Evolutionary conservation across 2,797 vertebrate species (phyloP), one percentile per base, ranked within the genome.

Genomic region (Centroberyx gerrardi): DNA sequence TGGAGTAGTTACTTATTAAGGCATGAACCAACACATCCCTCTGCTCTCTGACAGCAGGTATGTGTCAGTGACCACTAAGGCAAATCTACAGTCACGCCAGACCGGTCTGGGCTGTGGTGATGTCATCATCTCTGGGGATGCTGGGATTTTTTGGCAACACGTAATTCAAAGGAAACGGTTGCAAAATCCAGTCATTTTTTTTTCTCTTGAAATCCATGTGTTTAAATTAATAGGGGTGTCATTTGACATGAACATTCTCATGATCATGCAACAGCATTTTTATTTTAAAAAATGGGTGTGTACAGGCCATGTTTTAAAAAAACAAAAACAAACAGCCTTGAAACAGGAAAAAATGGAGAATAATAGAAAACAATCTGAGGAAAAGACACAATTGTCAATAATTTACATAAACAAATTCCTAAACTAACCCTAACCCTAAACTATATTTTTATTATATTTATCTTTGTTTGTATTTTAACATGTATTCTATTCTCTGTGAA

Each of bases 1-100:
- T 28, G 5, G 56, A 10, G 67, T 76, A 75, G 91, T 94, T 93
- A 92, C 81, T 93, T 56, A 93, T 93, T 95, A 90, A 80, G 62
- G 56, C 8, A 64, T 56, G 55, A 66, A 51, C 80, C 87, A 92
- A 90, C 88, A 85, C 59, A 62, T 74, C 65, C 27, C 46, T 72
- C 38, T 63, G 2, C 46, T 29, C 27, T 31, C 52, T 78, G 75
- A 66, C 72, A 70, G 73, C 62, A 85, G 64, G 6, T 40, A 67
- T 79, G 76, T 82, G 87, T 90, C 83, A 83, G 9, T 90, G 78
- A 88, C 86, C 87, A 44, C 40, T 18, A 54, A 77, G 75, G 71
- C 81, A 18, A 58, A 79, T 22, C 42, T 7, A 49, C 9, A 38
- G 14, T 15, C 28, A 56, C 29, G 51, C 36, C 22, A 42, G 51